Evolutionary conservation across 2,797 vertebrate species (phyloP).

Genomic region (Chloroceryle inda): DNA sequence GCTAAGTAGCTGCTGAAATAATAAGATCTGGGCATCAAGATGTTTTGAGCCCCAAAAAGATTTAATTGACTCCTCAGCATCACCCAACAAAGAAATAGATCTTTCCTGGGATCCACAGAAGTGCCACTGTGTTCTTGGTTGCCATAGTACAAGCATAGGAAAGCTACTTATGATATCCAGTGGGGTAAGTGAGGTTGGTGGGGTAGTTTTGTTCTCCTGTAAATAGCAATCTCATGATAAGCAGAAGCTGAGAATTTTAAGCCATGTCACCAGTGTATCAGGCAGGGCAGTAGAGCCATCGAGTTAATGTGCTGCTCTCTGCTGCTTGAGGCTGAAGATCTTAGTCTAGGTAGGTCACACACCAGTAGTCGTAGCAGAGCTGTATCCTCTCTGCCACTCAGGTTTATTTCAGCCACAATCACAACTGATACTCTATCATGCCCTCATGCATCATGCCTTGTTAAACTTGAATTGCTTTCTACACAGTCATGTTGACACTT

Average conservation of each 20-base stretch:
- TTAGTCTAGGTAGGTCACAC: constrained; percentile 52
- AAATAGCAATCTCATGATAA: not conserved
- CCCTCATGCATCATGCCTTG: constrained; percentile 62
- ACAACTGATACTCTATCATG: constrained; percentile 25
- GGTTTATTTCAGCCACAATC: constrained; percentile 43
- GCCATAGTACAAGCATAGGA: not conserved
- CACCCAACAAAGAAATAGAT: not conserved
- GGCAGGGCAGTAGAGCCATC: not conserved
- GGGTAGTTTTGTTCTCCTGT: not conserved
- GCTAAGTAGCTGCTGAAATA: constrained; percentile 24
- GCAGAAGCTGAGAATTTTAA: constrained; percentile 5
- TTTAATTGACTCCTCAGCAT: not conserved
- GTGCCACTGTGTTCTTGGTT: not conserved
- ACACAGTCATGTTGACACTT: constrained; percentile 63
- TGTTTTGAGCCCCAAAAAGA: not conserved
- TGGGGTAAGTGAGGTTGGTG: not conserved
- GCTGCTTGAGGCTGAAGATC: constrained; percentile 7
- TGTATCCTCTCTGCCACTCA: not conserved
- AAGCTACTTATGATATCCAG: not conserved
- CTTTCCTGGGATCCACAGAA: not conserved
- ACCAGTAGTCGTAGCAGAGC: constrained; percentile 1
- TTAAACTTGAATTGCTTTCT: constrained; percentile 71
- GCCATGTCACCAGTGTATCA: fast-evolving
- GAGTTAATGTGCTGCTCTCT: not conserved
- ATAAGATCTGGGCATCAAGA: not conserved